A percentile compares a stretch with the other conserved stretches of the same genome.
Evolutionary conservation across 2,113 vertebrate species (phyloP).

Genomic region (Thalassarche chlororhynchos): DNA sequence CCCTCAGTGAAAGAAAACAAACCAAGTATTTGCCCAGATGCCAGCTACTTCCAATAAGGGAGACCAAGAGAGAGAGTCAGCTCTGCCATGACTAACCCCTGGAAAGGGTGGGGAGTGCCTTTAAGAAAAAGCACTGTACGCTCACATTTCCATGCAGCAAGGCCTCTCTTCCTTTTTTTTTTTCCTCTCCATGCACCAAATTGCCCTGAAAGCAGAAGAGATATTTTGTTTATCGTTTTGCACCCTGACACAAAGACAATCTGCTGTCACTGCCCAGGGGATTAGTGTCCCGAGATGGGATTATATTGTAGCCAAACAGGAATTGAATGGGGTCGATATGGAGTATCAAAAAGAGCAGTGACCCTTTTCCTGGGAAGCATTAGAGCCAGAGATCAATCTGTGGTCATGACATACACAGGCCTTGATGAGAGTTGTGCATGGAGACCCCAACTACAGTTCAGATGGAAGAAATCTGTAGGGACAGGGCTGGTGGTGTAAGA

Average conservation of each 20-base stretch:
- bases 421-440: neutral
- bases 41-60: neutral
- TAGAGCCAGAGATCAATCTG: neutral
- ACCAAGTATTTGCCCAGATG: neutral
- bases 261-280: conserved; percentile 40
- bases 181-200: neutral
- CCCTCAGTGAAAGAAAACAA: neutral
- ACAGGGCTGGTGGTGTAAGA: neutral
- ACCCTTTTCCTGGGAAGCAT: conserved; percentile 10
- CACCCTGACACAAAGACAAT: conserved; percentile 30
- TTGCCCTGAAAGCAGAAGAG: neutral
- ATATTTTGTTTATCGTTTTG: conserved; percentile 40
- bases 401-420: neutral
- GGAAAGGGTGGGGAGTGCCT: neutral
- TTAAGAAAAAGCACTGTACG: neutral
- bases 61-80: neutral
- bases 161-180: neutral
- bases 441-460: neutral
- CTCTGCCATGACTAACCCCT: neutral
- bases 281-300: conserved; percentile 65
- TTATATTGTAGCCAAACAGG: conserved; percentile 61
- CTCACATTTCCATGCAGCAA: neutral
- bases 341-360: conserved; percentile 32
- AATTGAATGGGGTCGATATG: conserved; percentile 16
- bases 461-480: neutral